These are phyloP conservation scores for Pristionchus fissidentatus DNA, from an alignment of 2,888 invertebrate species.

Conservation along the genomic window DNA sequence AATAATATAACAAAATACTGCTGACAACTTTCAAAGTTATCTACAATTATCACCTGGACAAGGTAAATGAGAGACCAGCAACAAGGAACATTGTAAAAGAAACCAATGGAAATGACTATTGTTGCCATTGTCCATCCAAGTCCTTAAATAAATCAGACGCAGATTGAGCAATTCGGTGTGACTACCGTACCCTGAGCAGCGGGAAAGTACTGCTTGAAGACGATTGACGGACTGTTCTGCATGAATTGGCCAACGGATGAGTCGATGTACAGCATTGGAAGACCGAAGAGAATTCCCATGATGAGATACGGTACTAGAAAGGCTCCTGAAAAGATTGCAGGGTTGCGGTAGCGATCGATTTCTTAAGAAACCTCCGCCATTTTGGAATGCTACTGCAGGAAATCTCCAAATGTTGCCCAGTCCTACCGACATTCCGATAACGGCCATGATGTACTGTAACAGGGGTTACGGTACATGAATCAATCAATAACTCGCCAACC, in stretches of 20 bases:
- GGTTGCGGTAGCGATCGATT: background rate
- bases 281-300: conserved; percentile 47
- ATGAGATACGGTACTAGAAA: conserved; percentile 50
- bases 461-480: background rate
- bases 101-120: conserved; percentile 84
- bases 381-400: conserved; percentile 67
- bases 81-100: conserved; percentile 70
- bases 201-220: conserved; percentile 41
- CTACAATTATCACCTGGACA: conserved; percentile 36
- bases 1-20: background rate
- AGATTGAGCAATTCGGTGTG: background rate
- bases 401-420: conserved; percentile 68
- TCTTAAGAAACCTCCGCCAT: conserved; percentile 63
- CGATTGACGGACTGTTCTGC: conserved; percentile 41
- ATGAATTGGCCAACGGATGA: conserved; percentile 47
- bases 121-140: conserved; percentile 93
- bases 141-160: conserved; percentile 76
- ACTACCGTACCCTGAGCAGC: conserved; percentile 36
- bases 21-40: no score
- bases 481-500: background rate
- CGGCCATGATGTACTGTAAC: conserved; percentile 51
- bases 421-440: conserved; percentile 58
- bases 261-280: conserved; percentile 51
- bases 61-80: conserved; percentile 68
- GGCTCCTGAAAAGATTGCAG: conserved; percentile 43